Evolutionary conservation across 2,888 invertebrate genomes (phyloP), one percentile per base, ranked within the genome.

Genomic region (Meghimatium bilineatum): DNA sequence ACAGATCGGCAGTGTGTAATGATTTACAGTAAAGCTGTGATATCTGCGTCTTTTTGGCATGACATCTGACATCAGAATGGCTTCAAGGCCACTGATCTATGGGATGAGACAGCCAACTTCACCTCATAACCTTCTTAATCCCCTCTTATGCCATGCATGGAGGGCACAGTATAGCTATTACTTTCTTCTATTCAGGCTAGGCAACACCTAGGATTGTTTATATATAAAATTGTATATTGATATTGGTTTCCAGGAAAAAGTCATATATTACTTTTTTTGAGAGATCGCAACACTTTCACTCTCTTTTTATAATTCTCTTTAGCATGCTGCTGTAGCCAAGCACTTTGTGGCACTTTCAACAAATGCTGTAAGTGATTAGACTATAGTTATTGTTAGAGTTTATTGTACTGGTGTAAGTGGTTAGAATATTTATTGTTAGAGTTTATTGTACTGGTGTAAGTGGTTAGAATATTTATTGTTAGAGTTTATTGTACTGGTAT

Each of bases 341-440:
- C 99, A 99, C 94, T 99, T 99, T 94, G 99, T 99, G 5, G 99
- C 99, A 20, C 94, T 99, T 26, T 99, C 99, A 6, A 99, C 99
- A 0, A 99, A 99, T 94, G 96, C 95, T 56, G 94, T 94, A 91
- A 92, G 92, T 92, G 32, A 29, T 17, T 12, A 32, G 32, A 66
- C 8, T 56, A n/a, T n/a, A 23, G 6, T 56, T 56, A 56, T 56
- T 56, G 56, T 17, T 56, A 63, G 2, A 63, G 26, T n/a, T 63
- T 26, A 26, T 63, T 26, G 60, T n/a, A n/a, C 60, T 63, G n/a
- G 14, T 56, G 56, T 63, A 63, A 8, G 60, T 63, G n/a, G n/a
- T 63, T 63, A 63, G n/a, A 23, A 12, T 44, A 44, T 44, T 44
- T 44, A 44, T 44, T 44, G 5, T 5, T 44, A 44, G 6, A 44